Evolutionary conservation across 2,797 vertebrate species (phyloP), one percentile per base, ranked within the genome.

Genomic region (Leptoclinus maculatus): DNA sequence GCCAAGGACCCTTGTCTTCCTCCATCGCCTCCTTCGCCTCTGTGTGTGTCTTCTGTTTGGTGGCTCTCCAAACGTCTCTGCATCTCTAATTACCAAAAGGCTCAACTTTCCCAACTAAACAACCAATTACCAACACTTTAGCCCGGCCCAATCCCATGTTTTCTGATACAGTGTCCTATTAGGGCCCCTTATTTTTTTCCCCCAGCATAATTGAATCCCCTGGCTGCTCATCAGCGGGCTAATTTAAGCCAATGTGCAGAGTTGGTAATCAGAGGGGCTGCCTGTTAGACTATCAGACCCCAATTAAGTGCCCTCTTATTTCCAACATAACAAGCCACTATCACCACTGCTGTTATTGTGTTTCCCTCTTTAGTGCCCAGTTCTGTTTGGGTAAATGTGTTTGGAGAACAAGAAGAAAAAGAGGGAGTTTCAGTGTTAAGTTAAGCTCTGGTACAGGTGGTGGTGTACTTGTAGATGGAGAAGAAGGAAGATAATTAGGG

Each of bases 201-300:
- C 94, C 91, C 82, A 90, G 83, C 89, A 95, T 95, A 94, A 95
- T 94, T 89, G 89, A 94, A 94, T 95, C 95, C 94, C 94, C 93
- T 92, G 93, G 92, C 95, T 96, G 89, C 94, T 95, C 92, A 93
- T 94, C 95, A 94, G 90, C 85, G 91, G 77, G 93, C 87, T 94
- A 93, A 94, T 95, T 96, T 94, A 93, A 90, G 86, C 87, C 88
- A 92, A 92, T 94, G 93, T 93, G 93, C 90, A 93, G 93, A 92
- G 93, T 94, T 89, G 82, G 92, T 93, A 94, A 95, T 95, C 93
- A 95, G 91, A 92, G 86, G 88, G 83, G 77, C 91, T 93, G 91
- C 92, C 93, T 95, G 91, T 92, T 94, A 91, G 90, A 82, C 84
- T 89, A 93, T 93, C 91, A 92, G 90, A 91, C 89, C 91, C 93